A percentile compares a stretch with the other conserved stretches of the same genome.
These are phyloP conservation scores for Charadrius vociferus DNA, from an alignment of 2,113 vertebrate genomes.

Conservation along the genomic window DNA sequence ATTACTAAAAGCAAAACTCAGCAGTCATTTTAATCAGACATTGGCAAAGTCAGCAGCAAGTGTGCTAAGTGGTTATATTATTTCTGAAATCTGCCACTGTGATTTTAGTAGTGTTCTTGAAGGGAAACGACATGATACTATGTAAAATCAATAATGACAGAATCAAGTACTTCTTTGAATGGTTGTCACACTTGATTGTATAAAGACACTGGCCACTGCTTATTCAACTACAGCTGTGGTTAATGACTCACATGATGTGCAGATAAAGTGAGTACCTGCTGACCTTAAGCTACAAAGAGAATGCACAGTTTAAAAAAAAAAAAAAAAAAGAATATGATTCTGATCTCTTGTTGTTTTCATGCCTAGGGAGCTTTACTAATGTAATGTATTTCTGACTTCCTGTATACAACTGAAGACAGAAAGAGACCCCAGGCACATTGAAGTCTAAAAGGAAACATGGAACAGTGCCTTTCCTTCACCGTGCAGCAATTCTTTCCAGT, in stretches of 20 bases:
- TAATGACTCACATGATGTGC: neutral
- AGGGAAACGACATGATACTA: neutral
- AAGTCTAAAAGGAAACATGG: neutral
- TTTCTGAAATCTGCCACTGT: constrained; percentile 18
- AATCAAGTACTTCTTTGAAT: neutral
- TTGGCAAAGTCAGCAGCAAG: constrained; percentile 21
- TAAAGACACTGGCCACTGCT: neutral
- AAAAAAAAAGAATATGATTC: neutral
- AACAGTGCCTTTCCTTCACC: neutral
- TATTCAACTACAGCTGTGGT: neutral
- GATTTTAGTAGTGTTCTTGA: constrained; percentile 32
- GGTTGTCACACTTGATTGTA: neutral
- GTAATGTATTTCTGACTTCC: neutral
- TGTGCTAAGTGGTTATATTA: constrained; percentile 1
- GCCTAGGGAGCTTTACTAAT: neutral
- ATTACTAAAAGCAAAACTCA: constrained; percentile 21
- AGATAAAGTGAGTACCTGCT: neutral
- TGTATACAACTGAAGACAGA: neutral
- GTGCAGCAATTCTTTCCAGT: neutral
- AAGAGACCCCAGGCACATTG: neutral
- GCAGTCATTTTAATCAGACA: constrained; percentile 54
- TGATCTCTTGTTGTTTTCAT: neutral
- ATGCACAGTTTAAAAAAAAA: neutral
- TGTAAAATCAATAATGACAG: neutral
- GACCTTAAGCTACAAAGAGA: neutral